Percentiles rank a stretch among this genome's conserved stretches.
Evolutionary conservation across 2,113 vertebrate species (phyloP).

Genomic region (Ceratotherium simum): DNA sequence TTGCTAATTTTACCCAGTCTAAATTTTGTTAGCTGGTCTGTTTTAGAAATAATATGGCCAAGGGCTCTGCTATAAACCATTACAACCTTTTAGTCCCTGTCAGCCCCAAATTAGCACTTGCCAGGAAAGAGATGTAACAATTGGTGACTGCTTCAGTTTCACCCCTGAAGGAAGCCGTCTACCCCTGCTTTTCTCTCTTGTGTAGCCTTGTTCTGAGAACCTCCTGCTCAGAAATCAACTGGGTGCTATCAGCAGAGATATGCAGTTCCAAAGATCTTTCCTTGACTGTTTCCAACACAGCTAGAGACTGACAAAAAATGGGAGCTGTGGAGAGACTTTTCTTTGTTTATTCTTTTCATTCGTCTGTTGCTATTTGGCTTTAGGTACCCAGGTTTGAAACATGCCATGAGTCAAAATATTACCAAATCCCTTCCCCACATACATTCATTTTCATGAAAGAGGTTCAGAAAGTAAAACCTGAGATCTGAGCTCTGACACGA

Average conservation of each 20-base stretch:
- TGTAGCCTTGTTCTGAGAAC: neutral
- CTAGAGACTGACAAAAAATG: neutral
- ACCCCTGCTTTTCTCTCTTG: neutral
- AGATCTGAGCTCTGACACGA: neutral
- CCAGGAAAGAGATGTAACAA: constrained; percentile 5
- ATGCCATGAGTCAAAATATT: neutral
- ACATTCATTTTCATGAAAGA: neutral
- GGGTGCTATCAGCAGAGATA: neutral
- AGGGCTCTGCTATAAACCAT: neutral
- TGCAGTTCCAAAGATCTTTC: neutral
- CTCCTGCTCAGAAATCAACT: neutral
- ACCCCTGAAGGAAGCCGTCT: neutral
- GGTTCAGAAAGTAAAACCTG: constrained; percentile 9
- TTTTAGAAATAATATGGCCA: constrained; percentile 11
- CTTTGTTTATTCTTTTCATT: neutral
- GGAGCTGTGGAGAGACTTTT: neutral
- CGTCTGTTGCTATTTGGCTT: neutral
- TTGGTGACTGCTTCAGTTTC: neutral
- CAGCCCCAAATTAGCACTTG: neutral
- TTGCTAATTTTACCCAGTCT: neutral
- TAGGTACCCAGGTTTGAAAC: neutral
- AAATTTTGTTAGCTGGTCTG: neutral
- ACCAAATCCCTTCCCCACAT: neutral
- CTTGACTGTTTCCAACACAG: neutral
- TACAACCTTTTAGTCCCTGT: neutral